phyloP scores from a whole-genome alignment of 2,797 vertebrate species.

The Erpetoichthys calabaricus region DNA sequence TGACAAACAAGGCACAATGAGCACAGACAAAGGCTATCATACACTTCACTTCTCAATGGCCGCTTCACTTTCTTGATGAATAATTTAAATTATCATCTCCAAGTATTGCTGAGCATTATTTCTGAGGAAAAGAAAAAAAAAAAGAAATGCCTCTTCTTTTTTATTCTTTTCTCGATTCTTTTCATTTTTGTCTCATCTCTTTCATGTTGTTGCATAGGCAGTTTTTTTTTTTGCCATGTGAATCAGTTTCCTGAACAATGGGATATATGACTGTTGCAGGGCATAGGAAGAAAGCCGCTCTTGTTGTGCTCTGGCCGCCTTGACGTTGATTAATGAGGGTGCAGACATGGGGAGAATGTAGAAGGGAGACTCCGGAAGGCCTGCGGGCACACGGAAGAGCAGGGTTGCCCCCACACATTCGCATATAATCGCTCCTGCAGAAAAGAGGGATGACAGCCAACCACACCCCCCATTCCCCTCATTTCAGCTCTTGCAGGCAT shows the following conservation, averaged over 20 bases:
- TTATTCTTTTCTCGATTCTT: slow-evolving; percentile 47
- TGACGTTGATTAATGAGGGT: slow-evolving; percentile 99
- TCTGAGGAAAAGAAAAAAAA: slow-evolving; percentile 37
- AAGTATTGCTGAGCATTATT: slow-evolving; percentile 55
- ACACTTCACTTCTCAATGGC: slow-evolving; percentile 70
- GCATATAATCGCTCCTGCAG: background rate
- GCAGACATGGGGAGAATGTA: slow-evolving; percentile 72
- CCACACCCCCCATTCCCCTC: background rate
- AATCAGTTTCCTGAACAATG: slow-evolving; percentile 80
- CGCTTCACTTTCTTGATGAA: slow-evolving; percentile 79
- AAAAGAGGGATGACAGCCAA: background rate
- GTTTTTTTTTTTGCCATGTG: slow-evolving; percentile 70
- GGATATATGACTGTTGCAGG: slow-evolving; percentile 73
- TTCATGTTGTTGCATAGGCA: slow-evolving; percentile 71
- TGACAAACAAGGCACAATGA: slow-evolving; percentile 75
- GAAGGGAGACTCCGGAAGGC: slow-evolving; percentile 54
- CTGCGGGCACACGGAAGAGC: slow-evolving; percentile 57
- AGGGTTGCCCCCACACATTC: slow-evolving; percentile 21
- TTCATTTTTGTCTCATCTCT: slow-evolving; percentile 75
- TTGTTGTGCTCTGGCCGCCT: slow-evolving; percentile 75
- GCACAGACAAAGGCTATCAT: slow-evolving; percentile 75
- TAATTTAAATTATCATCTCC: slow-evolving; percentile 79
- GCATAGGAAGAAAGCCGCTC: slow-evolving; percentile 75
- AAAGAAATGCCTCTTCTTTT: slow-evolving; percentile 66
- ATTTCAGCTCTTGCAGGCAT: too few species aligned